Evolutionary conservation across 2,113 vertebrate genomes (phyloP), one percentile per base, ranked within the genome.

Genomic region (Burhinus bistriatus): DNA sequence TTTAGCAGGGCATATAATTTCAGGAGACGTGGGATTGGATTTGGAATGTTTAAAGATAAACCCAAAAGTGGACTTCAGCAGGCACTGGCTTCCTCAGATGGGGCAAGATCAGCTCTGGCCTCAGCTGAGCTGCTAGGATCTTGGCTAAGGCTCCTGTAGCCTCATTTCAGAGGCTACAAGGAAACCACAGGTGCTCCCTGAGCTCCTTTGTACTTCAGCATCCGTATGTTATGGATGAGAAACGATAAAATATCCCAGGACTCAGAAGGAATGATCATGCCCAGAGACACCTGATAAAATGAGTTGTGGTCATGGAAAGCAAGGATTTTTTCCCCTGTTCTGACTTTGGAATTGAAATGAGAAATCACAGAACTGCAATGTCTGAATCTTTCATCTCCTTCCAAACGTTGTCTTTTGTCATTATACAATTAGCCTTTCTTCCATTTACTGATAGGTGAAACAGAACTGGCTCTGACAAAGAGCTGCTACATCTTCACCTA

Each of bases 331-430:
- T 23, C 22, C 36, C 40, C 47, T 13, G 21, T 21, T 87, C 62
- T 87, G 66, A 62, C n/a, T 62, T 58, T 12, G 9, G 93, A 96
- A 92, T 5, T 82, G 65, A 94, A 88, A 92, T 59, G 32, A 83
- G 52, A 76, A 95, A 88, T 88, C 96, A 95, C 27, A 95, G 75
- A 95, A 94, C 45, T 85, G 40, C 42, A 49, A 80, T 5, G 38
- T 85, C 83, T 76, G 75, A 90, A 96, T 81, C 89, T 78, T 95
- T 93, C 87, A 95, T 93, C 90, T 90, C 78, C 70, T 93, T 94
- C 93, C 93, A 95, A 95, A 92, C 0, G 2, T 59, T 78, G 89
- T 77, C 73, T 84, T 96, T 95, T 93, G 65, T 85, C 82, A 82
- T 86, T 87, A 87, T 11, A 94, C 88, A 94, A 94, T 89, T 86